These are phyloP conservation scores for Carposina sasakii DNA, from an alignment of 1,140 invertebrate species.

Conservation along the genomic window DNA sequence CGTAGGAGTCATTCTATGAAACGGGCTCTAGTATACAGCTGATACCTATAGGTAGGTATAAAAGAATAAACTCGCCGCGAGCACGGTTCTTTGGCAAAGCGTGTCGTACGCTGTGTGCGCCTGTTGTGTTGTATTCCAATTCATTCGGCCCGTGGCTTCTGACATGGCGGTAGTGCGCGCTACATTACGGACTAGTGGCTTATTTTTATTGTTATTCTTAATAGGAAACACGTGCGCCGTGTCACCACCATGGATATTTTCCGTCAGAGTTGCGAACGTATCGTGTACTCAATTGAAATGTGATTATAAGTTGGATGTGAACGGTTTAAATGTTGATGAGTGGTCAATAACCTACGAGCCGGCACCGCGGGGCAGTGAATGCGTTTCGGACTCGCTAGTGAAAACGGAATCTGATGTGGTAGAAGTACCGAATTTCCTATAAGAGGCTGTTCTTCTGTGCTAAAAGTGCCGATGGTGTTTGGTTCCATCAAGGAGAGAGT, in stretches of 20 bases:
- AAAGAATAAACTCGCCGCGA: no score
- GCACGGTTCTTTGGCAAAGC: no score
- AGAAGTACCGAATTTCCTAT: slow-evolving; percentile 22
- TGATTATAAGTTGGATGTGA: slow-evolving; percentile 50
- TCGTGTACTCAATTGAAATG: slow-evolving; percentile 38
- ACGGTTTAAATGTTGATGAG: slow-evolving; percentile 32
- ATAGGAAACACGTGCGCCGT: slow-evolving; percentile 38
- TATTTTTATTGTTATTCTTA: slow-evolving; percentile 56
- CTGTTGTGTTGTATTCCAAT: no score
- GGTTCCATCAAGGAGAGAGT: slow-evolving; percentile 40
- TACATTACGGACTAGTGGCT: slow-evolving; percentile 58
- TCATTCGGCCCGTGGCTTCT: no score
- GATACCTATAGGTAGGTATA: no score
- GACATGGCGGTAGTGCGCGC: no score
- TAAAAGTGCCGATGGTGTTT: slow-evolving; percentile 33
- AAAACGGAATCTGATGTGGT: slow-evolving; percentile 20
- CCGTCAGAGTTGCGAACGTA: slow-evolving; percentile 33
- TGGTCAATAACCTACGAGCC: slow-evolving; percentile 49
- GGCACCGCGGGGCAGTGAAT: slow-evolving; percentile 20
- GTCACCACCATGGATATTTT: slow-evolving; percentile 49
- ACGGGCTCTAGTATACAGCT: no score
- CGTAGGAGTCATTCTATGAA: no score
- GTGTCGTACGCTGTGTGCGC: no score
- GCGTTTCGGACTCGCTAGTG: slow-evolving; percentile 11
- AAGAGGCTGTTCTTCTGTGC: slow-evolving; percentile 52